Percentiles rank a stretch among this genome's conserved stretches.
phyloP scores from a whole-genome alignment of 2,113 vertebrate genomes.

The Albula glossodonta region DNA sequence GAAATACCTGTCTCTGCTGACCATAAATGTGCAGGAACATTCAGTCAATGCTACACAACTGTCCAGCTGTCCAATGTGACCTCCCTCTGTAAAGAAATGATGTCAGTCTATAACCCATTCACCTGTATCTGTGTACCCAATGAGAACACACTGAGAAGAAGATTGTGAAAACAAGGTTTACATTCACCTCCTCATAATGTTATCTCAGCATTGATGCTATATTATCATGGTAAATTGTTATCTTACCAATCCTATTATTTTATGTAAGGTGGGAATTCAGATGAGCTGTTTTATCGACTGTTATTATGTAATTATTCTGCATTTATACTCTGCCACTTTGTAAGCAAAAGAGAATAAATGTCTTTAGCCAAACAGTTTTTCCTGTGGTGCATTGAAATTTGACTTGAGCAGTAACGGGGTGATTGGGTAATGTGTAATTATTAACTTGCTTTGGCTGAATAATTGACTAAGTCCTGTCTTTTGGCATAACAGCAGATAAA shows the following conservation, averaged over 20 bases:
- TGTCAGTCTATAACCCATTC: background rate
- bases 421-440: conserved; percentile 31
- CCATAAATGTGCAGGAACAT: conserved; percentile 10
- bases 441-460: conserved; percentile 14
- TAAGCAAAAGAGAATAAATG: conserved; percentile 44
- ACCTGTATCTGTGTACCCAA: background rate
- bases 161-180: background rate
- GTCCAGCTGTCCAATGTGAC: background rate
- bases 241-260: background rate
- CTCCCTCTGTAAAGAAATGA: background rate
- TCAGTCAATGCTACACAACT: background rate
- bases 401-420: conserved; percentile 26
- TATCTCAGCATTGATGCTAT: background rate
- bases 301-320: background rate
- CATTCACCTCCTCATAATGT: background rate
- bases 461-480: background rate
- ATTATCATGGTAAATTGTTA: background rate
- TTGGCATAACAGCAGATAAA: conserved; percentile 3
- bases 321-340: conserved; percentile 34
- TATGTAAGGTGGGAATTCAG: background rate
- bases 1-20: background rate
- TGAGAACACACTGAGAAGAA: too few species aligned
- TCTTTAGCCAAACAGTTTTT: conserved; percentile 26
- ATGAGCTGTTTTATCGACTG: background rate
- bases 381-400: conserved; percentile 15